Conservation (phyloP, 2,113 vertebrate species). For the Dolichallabes microphthalmus region DNA sequence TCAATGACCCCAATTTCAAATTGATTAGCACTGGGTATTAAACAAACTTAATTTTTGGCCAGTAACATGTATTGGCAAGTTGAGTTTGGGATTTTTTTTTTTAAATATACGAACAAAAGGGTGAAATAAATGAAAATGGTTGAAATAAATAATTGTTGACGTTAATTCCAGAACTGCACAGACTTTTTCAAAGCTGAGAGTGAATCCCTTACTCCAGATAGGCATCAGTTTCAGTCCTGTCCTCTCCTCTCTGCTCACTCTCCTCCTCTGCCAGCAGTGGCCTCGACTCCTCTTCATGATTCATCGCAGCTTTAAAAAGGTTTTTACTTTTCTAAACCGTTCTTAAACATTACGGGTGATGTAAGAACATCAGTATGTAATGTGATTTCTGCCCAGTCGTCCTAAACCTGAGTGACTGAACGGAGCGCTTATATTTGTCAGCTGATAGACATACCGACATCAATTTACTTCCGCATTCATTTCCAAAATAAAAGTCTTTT, state of each 20-base stretch:
- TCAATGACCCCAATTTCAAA: background rate
- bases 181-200: background rate
- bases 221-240: constrained; percentile 62
- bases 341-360: background rate
- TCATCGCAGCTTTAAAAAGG: constrained; percentile 57
- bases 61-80: background rate
- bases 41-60: background rate
- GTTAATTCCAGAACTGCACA: background rate
- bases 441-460: constrained; percentile 54
- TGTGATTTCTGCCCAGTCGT: background rate
- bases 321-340: background rate
- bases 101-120: too few species aligned
- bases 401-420: background rate
- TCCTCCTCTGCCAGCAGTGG: constrained; percentile 64
- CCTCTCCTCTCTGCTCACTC: constrained; percentile 37
- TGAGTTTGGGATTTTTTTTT: background rate
- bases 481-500: constrained; percentile 63
- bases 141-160: too few species aligned
- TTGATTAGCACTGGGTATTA: background rate
- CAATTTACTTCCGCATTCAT: constrained; percentile 37
- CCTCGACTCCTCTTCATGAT: constrained; percentile 61
- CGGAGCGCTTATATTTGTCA: constrained; percentile 55
- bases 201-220: constrained; percentile 67
- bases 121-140: too few species aligned
- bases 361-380: too few species aligned